phyloP scores from a whole-genome alignment of 2,797 vertebrate genomes.

The Characodon lateralis region DNA sequence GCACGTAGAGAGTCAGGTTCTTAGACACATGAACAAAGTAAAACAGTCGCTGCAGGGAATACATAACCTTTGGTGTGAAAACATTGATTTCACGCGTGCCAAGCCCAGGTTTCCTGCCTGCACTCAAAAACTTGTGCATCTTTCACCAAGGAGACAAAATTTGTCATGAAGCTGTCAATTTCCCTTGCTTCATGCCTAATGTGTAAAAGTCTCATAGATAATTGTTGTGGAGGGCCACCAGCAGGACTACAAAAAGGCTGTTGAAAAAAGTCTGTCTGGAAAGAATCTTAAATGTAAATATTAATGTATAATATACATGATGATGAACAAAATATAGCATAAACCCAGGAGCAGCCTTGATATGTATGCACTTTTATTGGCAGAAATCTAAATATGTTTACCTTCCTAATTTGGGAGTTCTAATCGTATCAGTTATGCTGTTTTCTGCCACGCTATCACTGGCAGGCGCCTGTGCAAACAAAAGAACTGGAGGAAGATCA shows the following conservation, averaged over 20 bases:
- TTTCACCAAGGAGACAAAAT: constrained; percentile 46
- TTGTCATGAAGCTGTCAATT: constrained; percentile 58
- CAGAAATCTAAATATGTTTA: constrained; percentile 36
- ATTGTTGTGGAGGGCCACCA: constrained; percentile 30
- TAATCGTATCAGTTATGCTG: constrained; percentile 50
- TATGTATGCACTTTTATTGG: constrained; percentile 21
- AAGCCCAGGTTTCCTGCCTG: constrained; percentile 50
- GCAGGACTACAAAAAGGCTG: constrained; percentile 29
- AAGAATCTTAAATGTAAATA: constrained; percentile 23
- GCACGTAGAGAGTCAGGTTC: constrained; percentile 73
- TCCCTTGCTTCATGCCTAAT: constrained; percentile 30
- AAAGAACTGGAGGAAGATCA: constrained; percentile 46
- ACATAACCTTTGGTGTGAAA: constrained; percentile 69
- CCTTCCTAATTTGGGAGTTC: constrained; percentile 43
- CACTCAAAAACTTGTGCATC: constrained; percentile 45
- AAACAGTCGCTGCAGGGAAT: constrained; percentile 49
- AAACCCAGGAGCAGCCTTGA: not conserved
- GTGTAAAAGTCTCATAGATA: constrained; percentile 30
- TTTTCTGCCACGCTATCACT: constrained; percentile 29
- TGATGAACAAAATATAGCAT: constrained; percentile 1
- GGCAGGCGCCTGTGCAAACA: constrained; percentile 32
- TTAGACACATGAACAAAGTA: constrained; percentile 33
- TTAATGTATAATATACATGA: constrained; percentile 25
- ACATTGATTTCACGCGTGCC: constrained; percentile 74
- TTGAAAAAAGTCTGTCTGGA: not conserved